A percentile compares a stretch with the other conserved stretches of the same genome.
phyloP scores from a whole-genome alignment of 2,113 vertebrate species.

The Callaeas wilsoni region DNA sequence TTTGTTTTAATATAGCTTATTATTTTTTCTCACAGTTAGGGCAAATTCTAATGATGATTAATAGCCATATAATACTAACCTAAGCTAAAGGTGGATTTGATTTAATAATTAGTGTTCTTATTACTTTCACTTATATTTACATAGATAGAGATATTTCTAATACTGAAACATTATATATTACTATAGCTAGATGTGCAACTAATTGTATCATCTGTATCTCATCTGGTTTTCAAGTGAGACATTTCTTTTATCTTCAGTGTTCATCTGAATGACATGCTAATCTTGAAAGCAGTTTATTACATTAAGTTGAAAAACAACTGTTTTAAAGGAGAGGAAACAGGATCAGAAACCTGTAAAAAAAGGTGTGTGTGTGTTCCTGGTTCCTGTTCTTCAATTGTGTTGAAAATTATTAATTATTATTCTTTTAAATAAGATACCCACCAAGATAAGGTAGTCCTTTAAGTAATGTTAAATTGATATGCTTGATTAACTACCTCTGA shows the following conservation, averaged over 20 bases:
- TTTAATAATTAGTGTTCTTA: neutral
- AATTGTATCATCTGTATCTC: neutral
- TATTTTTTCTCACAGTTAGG: neutral
- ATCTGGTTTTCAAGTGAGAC: neutral
- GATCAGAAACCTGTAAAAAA: neutral
- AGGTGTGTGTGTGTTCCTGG: neutral
- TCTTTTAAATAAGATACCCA: neutral
- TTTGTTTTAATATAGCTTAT: neutral
- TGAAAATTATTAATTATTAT: neutral
- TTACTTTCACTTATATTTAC: neutral
- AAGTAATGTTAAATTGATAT: neutral
- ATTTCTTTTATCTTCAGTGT: neutral
- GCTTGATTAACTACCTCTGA: neutral
- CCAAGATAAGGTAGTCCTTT: neutral
- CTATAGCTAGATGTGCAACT: neutral
- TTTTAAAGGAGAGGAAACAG: neutral
- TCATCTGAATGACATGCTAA: neutral
- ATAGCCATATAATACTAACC: neutral
- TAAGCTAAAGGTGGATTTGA: neutral
- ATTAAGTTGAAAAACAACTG: neutral
- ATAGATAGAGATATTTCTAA: neutral
- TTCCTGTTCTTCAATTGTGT: neutral
- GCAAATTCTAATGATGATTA: neutral
- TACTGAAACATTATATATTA: neutral
- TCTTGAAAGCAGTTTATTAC: neutral